phyloP scores from a whole-genome alignment of 2,888 invertebrate species.

The Agriotes lineatus region DNA sequence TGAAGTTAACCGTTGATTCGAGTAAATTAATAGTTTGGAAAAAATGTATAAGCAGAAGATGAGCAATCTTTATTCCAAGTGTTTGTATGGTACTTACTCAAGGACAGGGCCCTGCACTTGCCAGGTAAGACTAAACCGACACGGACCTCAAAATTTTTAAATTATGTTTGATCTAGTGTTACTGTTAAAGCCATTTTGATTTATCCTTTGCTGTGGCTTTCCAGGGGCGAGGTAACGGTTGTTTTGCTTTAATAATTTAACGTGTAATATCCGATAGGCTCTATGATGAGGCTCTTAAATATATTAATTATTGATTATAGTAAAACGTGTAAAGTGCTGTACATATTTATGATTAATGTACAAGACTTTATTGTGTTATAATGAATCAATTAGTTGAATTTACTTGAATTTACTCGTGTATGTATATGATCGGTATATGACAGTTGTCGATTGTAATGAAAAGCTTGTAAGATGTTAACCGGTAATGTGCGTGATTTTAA shows the following conservation, averaged over 20 bases:
- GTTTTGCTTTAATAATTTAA: background rate
- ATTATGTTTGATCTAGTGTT: constrained; percentile 33
- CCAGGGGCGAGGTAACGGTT: constrained; percentile 13
- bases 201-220: constrained; percentile 8
- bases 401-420: too few species aligned
- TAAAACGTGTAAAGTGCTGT: too few species aligned
- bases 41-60: constrained; percentile 62
- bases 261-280: too few species aligned
- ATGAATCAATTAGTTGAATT: too few species aligned
- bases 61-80: constrained; percentile 62
- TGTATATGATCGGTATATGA: too few species aligned
- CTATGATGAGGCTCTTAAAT: too few species aligned
- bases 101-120: constrained; percentile 60
- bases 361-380: too few species aligned
- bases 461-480: too few species aligned
- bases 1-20: constrained; percentile 58
- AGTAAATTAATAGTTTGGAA: constrained; percentile 56
- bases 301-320: too few species aligned
- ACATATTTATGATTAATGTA: too few species aligned
- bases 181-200: constrained; percentile 4
- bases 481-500: too few species aligned
- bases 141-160: constrained; percentile 61
- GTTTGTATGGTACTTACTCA: constrained; percentile 64
- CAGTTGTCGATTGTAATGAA: too few species aligned
- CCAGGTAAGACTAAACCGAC: constrained; percentile 66